Base-by-base conservation (phyloP, 2,888 invertebrate genomes). In the Auanema sp. region DNA sequence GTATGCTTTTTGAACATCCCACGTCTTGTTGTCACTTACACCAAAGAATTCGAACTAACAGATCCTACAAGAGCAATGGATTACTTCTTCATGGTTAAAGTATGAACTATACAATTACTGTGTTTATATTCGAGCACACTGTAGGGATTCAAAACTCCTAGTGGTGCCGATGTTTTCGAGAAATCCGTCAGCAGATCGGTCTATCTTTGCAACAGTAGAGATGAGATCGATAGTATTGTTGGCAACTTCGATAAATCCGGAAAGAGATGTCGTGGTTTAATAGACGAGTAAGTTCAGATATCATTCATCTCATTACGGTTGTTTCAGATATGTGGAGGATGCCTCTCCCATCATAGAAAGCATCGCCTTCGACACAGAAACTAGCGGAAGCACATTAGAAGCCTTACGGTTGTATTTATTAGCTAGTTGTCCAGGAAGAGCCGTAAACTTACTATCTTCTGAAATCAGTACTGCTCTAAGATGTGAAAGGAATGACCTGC, bases 31-130 rank as follows among this genome's bases (percentile, higher is more conserved):
- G 75, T 80, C 33, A 64, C 74, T 33, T 82, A 79, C 66, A 79
- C 80, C 10, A 82, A 82, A 65, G 69, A 69, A 16, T 82, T 82
- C 55, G 82, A 82, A 51, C 53, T 82, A 54, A 61, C 65, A 23
- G 81, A 81, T 58, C 71, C 79, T 18, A 66, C 65, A 10, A 70
- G 75, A 21, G 75, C 81, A 0, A 70, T 82, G 51, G 79, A 79
- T 60, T 82, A 82, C 61, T 82, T 73, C 64, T 82, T 75, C 71
- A 69, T 82, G 49, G 60, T 80, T 51, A 72, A 73, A 60, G 70
- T 70, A 16, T 12, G 24, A 4, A 41, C 10, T 47, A 5, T 21
- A 18, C 11, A 12, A n/a, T 12, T 11, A 11, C 43, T n/a, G 43
- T 43, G 11, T 43, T 43, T 43, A 11, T 11, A 43, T 47, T 47